Conservation (phyloP, 2,888 invertebrate genomes). For the Nowickia ferox region DNA sequence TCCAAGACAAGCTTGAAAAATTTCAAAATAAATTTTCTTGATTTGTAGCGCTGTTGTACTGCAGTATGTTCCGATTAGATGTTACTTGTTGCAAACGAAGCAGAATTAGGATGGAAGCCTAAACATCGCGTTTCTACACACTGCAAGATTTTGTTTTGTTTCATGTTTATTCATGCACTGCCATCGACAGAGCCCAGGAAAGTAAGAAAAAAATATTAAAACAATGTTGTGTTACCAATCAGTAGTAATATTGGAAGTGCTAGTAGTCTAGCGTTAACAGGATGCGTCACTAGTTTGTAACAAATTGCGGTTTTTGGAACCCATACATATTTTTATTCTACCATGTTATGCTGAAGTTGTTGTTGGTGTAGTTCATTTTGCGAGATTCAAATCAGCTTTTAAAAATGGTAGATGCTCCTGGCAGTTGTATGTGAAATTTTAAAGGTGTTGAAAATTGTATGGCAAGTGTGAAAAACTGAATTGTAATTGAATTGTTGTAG, state of each 20-base stretch:
- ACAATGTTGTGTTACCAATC: conserved; percentile 61
- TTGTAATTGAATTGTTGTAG: conserved; percentile 71
- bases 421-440: conserved; percentile 82
- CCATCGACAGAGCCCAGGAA: conserved; percentile 43
- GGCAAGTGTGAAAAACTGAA: conserved; percentile 70
- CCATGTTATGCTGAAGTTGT: conserved; percentile 74
- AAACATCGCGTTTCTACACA: conserved; percentile 72
- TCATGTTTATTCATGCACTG: conserved; percentile 61
- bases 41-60: conserved; percentile 50
- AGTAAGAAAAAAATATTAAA: conserved; percentile 1
- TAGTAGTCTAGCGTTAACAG: conserved; percentile 53
- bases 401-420: conserved; percentile 78
- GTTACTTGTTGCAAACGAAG: conserved; percentile 73
- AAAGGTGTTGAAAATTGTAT: conserved; percentile 79
- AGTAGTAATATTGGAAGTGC: conserved; percentile 55
- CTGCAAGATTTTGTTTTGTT: conserved; percentile 52
- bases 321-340: conserved; percentile 21
- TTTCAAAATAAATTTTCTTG: conserved; percentile 8
- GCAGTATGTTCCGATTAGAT: conserved; percentile 65
- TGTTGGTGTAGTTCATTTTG: conserved; percentile 55
- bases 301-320: conserved; percentile 63
- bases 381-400: conserved; percentile 68
- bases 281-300: conserved; percentile 66
- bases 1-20: neutral
- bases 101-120: conserved; percentile 74